phyloP scores from a whole-genome alignment of 2,113 vertebrate genomes.

The Cisticola juncidis region DNA sequence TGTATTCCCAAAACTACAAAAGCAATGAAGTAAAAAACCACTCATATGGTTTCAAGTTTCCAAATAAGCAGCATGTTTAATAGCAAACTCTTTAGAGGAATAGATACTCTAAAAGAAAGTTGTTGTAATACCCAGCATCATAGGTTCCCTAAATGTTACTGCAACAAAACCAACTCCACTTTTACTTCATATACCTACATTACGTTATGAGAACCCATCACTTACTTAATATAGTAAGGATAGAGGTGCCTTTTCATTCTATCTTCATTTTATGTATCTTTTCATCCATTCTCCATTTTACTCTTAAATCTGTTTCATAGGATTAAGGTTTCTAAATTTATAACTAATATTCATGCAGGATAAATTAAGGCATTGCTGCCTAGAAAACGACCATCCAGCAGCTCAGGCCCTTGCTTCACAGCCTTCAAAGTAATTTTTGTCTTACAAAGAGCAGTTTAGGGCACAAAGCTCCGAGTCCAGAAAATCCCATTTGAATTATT shows the following conservation, averaged over 20 bases:
- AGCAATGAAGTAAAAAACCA: not conserved
- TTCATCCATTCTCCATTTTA: not conserved
- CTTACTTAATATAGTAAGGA: not conserved
- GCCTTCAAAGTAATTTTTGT: not conserved
- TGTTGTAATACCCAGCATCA: not conserved
- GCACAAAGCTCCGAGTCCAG: not conserved
- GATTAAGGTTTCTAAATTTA: constrained; percentile 6
- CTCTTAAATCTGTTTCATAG: not conserved
- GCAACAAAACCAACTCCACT: not conserved
- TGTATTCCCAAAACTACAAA: not conserved
- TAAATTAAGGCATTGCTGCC: not conserved
- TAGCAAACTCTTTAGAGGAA: not conserved
- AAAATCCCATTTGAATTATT: constrained; percentile 61
- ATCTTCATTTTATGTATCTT: not conserved
- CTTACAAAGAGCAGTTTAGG: constrained; percentile 15
- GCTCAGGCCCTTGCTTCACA: not conserved
- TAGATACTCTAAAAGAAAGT: not conserved
- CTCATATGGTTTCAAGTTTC: not conserved
- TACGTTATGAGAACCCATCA: not conserved
- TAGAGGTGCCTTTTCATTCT: not conserved
- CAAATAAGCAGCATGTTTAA: not conserved
- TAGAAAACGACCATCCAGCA: not conserved
- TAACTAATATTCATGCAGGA: not conserved
- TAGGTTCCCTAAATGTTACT: not conserved
- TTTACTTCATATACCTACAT: not conserved